Base-by-base conservation (phyloP, 2,113 vertebrate genomes). In the Sphaerodactylus townsendi region DNA sequence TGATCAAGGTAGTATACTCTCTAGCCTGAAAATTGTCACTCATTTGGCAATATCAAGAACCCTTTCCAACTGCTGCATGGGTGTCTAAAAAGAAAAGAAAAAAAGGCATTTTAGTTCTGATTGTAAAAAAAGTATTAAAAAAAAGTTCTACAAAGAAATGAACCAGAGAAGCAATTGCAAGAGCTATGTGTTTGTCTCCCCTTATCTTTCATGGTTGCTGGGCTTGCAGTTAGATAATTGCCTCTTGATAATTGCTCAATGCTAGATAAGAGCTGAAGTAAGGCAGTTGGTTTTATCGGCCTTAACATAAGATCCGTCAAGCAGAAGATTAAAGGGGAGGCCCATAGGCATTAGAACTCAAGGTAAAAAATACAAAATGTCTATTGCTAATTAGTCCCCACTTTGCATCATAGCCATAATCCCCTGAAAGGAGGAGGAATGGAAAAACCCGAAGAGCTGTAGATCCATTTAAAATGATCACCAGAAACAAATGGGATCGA, bases 211-310 rank as follows among this genome's bases (percentile, higher is more conserved):
- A 66, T 19, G 3, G 68, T 11, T 23, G 37, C 81, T 10, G 23
- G 50, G 68, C 72, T 64, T 14, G 53, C 77, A 48, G 53, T 41
- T 68, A 37, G 2, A 3, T 2, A 1, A 72, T 86, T 69, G 83
- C 90, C 41, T 48, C 68, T 78, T 33, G 9, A 50, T 23, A 15
- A 62, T 2, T 39, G 81, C 5, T 73, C 46, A 28, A 77, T 35
- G 72, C 46, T 82, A 48, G 77, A 59, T n/a, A 44, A 68, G 39
- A 64, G 2, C 33, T 28, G 75, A 84, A 66, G 9, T 73, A 21
- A 28, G 81, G 84, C 72, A 64, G 79, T 81, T 64, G 8, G 44
- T 76, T 75, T 90, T 76, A 46, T 71, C 70, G 44, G 9, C 35
- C 77, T 50, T 70, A 77, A 81, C n/a, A 71, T 41, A 81, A 28